Base-by-base conservation (phyloP, 2,888 invertebrate species). In the Tipula unca region DNA sequence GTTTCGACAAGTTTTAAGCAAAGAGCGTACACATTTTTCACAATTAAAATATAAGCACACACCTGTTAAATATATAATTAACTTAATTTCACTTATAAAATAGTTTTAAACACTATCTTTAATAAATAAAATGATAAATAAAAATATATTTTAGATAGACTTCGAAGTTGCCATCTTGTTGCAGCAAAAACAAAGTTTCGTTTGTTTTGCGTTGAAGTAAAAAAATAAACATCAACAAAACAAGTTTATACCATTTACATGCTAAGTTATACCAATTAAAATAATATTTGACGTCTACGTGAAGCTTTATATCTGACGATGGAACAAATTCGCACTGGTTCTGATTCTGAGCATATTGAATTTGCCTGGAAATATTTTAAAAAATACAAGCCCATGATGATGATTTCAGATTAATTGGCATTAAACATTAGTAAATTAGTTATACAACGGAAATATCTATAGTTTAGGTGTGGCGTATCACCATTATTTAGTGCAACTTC, bases 191-290 rank as follows among this genome's bases (percentile, higher is more conserved):
- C 69, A 25, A 69, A 48, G 10, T 25, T 32, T 32, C 5, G 32
- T 69, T 69, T 69, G 69, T 69, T 69, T 25, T 69, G 69, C 69
- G 69, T 69, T 69, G 8, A 42, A 17, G 3, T 14, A 85, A 39
- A 85, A 48, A 85, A 85, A 85, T 29, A 35, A 20, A 84, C 84
- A 29, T 36, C 84, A 84, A 84, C 36, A 84, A 84, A 85, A 39
- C 85, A 36, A 14, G 25, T 25, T 84, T 36, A 35, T 35, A 35
- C 36, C 20, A 84, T 84, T 84, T 39, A 39, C n/a, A n/a, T n/a
- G n/a, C n/a, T 48, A 48, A n/a, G 10, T 39, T 39, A 39, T 39
- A 39, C 39, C 39, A 39, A 39, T 39, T 39, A 39, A 39, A 39
- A 32, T 32, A 6, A 6, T 6, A 6, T 6, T 32, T 32, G 32